Percentiles rank a stretch among this genome's conserved stretches.
Evolutionary conservation across 2,888 invertebrate species (phyloP).

Genomic region (Blastobasis adustella): DNA sequence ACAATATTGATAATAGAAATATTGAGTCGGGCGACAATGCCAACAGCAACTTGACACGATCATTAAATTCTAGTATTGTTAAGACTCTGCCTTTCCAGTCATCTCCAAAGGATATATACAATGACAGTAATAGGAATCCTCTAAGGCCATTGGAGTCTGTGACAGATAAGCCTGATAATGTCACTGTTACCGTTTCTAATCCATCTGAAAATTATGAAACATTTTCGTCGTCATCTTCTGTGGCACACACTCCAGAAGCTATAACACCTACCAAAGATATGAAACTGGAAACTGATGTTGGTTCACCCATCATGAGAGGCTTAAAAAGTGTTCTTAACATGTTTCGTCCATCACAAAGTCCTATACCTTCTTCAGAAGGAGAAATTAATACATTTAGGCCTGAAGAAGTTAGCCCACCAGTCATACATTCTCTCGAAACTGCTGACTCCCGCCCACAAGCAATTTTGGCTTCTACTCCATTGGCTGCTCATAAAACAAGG

Average conservation of each 20-base stretch:
- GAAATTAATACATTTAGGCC: constrained; percentile 11
- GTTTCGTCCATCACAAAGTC: constrained; percentile 62
- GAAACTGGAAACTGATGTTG: constrained; percentile 34
- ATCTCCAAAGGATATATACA: constrained; percentile 31
- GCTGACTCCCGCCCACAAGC: constrained; percentile 10
- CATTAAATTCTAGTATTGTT: constrained; percentile 38
- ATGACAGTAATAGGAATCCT: constrained; percentile 34
- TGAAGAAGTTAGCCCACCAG: constrained; percentile 15
- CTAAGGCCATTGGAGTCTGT: constrained; percentile 33
- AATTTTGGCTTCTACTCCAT: constrained; percentile 48
- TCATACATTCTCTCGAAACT: constrained; percentile 11
- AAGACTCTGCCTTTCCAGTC: constrained; percentile 48
- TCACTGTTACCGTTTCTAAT: constrained; percentile 34
- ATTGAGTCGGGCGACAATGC: constrained; percentile 33
- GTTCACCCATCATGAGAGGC: constrained; percentile 62
- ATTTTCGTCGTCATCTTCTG: constrained; percentile 48
- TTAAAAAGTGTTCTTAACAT: constrained; percentile 61
- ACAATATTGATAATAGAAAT: constrained; percentile 35
- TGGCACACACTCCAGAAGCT: constrained; percentile 50
- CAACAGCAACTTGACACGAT: constrained; percentile 45
- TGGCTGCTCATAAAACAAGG: constrained; percentile 31
- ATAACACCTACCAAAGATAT: constrained; percentile 59
- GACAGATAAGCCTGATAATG: constrained; percentile 21
- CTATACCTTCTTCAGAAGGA: constrained; percentile 38
- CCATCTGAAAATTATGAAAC: constrained; percentile 45